These are phyloP conservation scores for Erithacus rubecula DNA, from an alignment of 2,797 vertebrate genomes.

Conservation along the genomic window DNA sequence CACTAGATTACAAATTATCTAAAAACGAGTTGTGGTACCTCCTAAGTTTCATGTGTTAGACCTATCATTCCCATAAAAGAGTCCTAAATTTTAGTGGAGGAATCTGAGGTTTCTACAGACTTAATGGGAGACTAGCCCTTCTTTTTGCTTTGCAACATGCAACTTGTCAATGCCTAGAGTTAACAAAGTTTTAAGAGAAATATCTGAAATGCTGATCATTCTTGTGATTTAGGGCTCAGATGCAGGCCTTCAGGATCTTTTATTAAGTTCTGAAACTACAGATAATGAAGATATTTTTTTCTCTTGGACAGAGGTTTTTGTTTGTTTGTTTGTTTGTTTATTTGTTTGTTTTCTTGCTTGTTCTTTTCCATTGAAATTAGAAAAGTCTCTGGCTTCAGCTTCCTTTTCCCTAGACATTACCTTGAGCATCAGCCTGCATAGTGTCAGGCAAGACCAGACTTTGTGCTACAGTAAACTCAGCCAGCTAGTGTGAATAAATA, in stretches of 20 bases:
- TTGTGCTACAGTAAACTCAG: neutral
- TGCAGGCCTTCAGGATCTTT: neutral
- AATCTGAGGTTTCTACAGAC: neutral
- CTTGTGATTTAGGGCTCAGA: neutral
- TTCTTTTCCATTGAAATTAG: neutral
- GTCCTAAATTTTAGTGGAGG: neutral
- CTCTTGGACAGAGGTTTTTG: no score
- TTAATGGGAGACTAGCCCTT: rapidly evolving
- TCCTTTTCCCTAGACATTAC: neutral
- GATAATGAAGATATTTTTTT: neutral
- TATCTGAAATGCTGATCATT: neutral
- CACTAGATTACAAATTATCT: neutral
- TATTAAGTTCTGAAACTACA: neutral
- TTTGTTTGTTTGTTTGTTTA: no score
- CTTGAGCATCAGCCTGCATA: neutral
- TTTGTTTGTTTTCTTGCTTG: neutral
- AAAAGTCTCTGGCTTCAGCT: neutral
- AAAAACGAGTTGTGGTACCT: neutral
- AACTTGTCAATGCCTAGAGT: neutral
- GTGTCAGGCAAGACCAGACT: neutral
- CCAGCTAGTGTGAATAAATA: neutral
- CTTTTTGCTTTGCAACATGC: neutral
- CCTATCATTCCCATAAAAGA: neutral
- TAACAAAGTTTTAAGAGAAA: neutral
- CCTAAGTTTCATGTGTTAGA: neutral